Evolutionary conservation across 2,797 vertebrate genomes (phyloP), one percentile per base, ranked within the genome.

Genomic region (Babyrousa celebensis): DNA sequence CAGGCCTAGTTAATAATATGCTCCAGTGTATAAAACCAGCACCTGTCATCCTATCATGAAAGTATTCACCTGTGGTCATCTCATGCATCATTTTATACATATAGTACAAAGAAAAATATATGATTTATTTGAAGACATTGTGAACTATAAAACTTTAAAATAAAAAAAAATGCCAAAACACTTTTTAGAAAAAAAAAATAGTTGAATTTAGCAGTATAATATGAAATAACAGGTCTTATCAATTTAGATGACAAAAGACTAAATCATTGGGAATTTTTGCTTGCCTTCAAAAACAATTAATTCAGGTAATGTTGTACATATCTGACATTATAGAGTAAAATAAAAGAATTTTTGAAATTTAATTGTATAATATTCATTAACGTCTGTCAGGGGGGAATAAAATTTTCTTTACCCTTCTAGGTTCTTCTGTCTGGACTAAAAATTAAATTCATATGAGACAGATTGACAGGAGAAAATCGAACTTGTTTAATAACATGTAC

Each of bases 291-390:
- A 86, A 91, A 60, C 14, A 82, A 72, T 85, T 75, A 70, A 54
- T 78, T 74, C 9, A 79, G 71, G 16, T 67, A 65, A 84, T 93
- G 36, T 5, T 65, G n/a, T 0, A 52, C 5, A 5, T 71, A 18
- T 62, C 18, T 91, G 32, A 10, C 27, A 72, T 72, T 70, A 32
- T 29, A 94, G 14, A 11, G 58, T 88, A 25, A 67, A 82, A 63
- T 32, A 3, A 86, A 84, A 71, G 29, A n/a, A 86, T 90, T 60
- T 96, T 84, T 6, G 71, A 75, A 92, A 75, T 89, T 83, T 56
- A 48, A 60, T 65, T 82, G 5, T 29, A 68, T 74, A 68, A 91
- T 92, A 2, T 54, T 68, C 18, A 6, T 5, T 91, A 92, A 36
- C 15, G 20, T 79, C 77, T 79, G n/a, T 36, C 58, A 10, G n/a